Conservation (phyloP, 2,888 invertebrate species). For the Agonum fuliginosum region DNA sequence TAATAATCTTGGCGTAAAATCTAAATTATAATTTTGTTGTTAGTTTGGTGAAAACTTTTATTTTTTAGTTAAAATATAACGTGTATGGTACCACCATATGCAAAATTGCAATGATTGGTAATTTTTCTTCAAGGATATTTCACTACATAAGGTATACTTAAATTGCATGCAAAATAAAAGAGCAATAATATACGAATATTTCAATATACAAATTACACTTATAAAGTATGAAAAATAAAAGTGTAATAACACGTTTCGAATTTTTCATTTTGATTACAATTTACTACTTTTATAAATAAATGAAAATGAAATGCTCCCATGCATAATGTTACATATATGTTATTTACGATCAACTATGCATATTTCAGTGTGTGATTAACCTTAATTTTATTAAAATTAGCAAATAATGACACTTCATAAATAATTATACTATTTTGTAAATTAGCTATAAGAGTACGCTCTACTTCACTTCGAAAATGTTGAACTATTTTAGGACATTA, state of each 20-base stretch:
- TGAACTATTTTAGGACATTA: background rate
- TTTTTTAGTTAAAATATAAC: constrained; percentile 32
- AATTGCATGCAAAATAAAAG: constrained; percentile 39
- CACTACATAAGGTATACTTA: constrained; percentile 37
- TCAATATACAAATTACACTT: constrained; percentile 45
- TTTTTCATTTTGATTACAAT: constrained; percentile 40
- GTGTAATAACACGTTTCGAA: constrained; percentile 32
- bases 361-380: background rate
- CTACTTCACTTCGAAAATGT: too few relatives aligned
- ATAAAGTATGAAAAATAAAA: constrained; percentile 37
- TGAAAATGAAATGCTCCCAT: constrained; percentile 36
- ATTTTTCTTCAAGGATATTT: constrained; percentile 43
- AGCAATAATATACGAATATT: constrained; percentile 44
- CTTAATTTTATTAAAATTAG: constrained; percentile 12
- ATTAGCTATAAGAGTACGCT: background rate
- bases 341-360: background rate
- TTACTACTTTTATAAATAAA: constrained; percentile 36
- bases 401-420: constrained; percentile 5
- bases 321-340: background rate
- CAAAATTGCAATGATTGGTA: constrained; percentile 44
- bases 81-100: constrained; percentile 29
- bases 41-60: constrained; percentile 1
- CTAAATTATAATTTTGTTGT: constrained; percentile 31
- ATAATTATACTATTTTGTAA: background rate
- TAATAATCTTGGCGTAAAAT: constrained; percentile 4